Conservation (phyloP, 2,797 vertebrate genomes). For the Diglossa cyanea region DNA sequence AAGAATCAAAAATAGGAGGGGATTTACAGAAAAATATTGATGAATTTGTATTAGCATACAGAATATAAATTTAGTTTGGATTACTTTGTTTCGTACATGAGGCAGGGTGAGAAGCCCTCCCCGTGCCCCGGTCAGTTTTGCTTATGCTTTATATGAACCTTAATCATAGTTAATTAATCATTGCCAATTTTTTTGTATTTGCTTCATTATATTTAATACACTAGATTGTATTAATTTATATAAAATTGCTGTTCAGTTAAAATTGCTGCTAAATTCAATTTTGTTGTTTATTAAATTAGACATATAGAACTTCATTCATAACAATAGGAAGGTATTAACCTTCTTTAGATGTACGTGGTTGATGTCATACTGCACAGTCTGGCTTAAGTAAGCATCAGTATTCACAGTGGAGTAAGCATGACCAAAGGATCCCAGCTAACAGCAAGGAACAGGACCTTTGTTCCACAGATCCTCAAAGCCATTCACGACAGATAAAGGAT, state of each 20-base stretch:
- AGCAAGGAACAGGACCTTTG: neutral
- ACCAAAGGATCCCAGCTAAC: neutral
- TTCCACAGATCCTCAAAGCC: neutral
- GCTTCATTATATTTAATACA: neutral
- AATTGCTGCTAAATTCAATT: neutral
- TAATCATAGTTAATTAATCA: neutral
- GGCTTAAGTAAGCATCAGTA: neutral
- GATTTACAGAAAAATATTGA: neutral
- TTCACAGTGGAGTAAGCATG: neutral
- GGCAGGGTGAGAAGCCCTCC: neutral
- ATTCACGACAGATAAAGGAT: neutral
- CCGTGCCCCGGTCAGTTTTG: accelerated
- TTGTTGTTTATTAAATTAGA: neutral
- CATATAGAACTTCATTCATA: neutral
- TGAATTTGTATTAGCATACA: neutral
- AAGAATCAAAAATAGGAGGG: neutral
- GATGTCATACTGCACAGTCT: neutral
- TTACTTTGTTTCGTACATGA: neutral
- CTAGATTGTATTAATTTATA: neutral
- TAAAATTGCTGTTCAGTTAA: neutral
- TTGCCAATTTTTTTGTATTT: neutral
- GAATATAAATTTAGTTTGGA: neutral
- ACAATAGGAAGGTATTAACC: neutral
- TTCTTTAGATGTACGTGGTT: neutral
- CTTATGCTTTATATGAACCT: neutral